Evolutionary conservation across 2,888 invertebrate genomes (phyloP), one percentile per base, ranked within the genome.

Genomic region (Margaritifera margaritifera): DNA sequence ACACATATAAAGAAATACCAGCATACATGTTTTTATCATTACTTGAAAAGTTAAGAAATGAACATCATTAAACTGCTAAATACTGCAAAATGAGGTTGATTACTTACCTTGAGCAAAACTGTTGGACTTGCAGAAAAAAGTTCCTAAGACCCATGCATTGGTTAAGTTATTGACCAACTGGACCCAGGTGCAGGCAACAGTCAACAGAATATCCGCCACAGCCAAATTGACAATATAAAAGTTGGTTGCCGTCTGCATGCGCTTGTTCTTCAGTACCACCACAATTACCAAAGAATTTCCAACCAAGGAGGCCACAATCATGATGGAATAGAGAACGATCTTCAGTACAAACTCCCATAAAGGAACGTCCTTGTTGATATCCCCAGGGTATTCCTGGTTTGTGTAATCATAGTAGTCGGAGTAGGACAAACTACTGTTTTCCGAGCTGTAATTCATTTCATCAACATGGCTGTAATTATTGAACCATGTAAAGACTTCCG

Each of bases 91-190:
- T 62, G 15, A 50, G 5, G 22, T 8, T 19, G 11, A 50, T 18
- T 51, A 75, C 90, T 88, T 88, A 94, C 94, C 93, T 91, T 95
- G 94, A 56, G 94, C 87, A 81, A 94, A 94, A 2, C 94, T 95
- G 89, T 96, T 95, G 80, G 93, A 91, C 78, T 93, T 92, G 86
- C 96, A 96, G 27, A 95, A 95, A 71, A 94, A 92, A 20, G 91
- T 90, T 50, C 94, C 94, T 70, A 96, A 89, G 73, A 94, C 92
- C 88, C 93, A 96, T 90, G 95, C 95, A 84, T 93, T 94, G 84
- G 93, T 94, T 81, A 95, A 93, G 87, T 95, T 94, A 63, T 93
- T 91, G 24, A 93, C 92, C 72, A 96, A 90, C 89, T 95, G 93
- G 80, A 95, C 93, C 92, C 94, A 93, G 0, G 95, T 94, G 73